phyloP scores from a whole-genome alignment of 2,113 vertebrate species.

The Apodemus sylvaticus region DNA sequence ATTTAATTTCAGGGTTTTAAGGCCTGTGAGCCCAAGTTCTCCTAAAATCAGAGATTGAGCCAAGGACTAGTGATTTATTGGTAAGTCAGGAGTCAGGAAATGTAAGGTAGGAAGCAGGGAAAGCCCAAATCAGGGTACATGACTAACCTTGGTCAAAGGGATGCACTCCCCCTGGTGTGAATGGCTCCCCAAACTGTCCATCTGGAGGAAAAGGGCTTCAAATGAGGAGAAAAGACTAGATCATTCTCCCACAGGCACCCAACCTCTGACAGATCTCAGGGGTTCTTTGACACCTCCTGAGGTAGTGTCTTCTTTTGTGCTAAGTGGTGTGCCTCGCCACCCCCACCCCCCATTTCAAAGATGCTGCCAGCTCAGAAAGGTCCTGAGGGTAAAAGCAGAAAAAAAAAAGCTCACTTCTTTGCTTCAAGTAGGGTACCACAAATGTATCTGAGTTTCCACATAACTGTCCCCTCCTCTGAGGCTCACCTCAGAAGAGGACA shows the following conservation, averaged over 20 bases:
- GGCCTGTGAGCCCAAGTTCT: neutral
- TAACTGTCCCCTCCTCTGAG: neutral
- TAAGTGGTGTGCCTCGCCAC: neutral
- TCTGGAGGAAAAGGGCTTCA: neutral
- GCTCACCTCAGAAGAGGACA: neutral
- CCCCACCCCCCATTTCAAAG: neutral
- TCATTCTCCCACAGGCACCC: neutral
- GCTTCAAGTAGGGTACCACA: neutral
- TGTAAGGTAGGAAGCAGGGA: neutral
- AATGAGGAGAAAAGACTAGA: neutral
- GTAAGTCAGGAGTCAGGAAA: neutral
- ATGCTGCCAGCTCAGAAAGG: neutral
- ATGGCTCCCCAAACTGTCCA: neutral
- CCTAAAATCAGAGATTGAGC: conserved; percentile 9
- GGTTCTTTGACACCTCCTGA: neutral
- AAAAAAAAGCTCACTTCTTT: neutral
- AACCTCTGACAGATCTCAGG: neutral
- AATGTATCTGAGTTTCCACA: neutral
- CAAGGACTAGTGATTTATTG: neutral
- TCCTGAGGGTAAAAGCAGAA: neutral
- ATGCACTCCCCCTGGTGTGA: neutral
- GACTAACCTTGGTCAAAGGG: neutral
- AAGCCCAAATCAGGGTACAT: neutral
- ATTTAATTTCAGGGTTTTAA: neutral
- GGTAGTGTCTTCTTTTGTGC: neutral